Percentiles rank a stretch among this genome's conserved stretches.
These are phyloP conservation scores for Meloidogyne floridensis DNA, from an alignment of 1,140 invertebrate species.

Conservation along the genomic window DNA sequence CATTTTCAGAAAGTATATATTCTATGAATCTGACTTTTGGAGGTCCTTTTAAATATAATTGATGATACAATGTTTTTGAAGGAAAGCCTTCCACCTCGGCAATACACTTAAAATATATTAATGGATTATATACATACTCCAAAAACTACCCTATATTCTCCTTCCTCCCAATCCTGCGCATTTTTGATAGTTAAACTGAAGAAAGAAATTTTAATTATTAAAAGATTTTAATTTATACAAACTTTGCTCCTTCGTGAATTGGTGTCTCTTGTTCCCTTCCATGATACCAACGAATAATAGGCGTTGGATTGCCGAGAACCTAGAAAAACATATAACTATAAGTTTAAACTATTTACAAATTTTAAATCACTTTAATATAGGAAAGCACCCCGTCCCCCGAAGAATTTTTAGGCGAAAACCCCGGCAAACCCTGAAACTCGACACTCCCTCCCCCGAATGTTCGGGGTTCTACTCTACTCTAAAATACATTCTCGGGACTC, in stretches of 20 bases:
- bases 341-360: too few species aligned
- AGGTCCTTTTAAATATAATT: conserved; percentile 52
- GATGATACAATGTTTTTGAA: conserved; percentile 46
- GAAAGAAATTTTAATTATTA: background rate
- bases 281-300: conserved; percentile 52
- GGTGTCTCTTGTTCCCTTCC: conserved; percentile 35
- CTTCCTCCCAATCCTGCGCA: conserved; percentile 54
- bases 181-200: conserved; percentile 56
- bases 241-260: conserved; percentile 44
- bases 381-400: too few species aligned
- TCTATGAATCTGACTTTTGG: conserved; percentile 28
- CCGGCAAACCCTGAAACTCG: too few species aligned
- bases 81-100: conserved; percentile 47
- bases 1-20: conserved; percentile 1
- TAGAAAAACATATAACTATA: background rate
- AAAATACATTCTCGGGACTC: too few species aligned
- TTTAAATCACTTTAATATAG: too few species aligned
- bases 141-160: conserved; percentile 49
- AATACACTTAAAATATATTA: conserved; percentile 30
- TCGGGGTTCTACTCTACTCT: too few species aligned
- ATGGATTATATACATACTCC: background rate
- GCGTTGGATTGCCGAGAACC: conserved; percentile 57
- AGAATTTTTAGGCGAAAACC: too few species aligned
- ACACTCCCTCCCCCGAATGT: too few species aligned
- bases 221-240: background rate